Base-by-base conservation (phyloP, 1,140 invertebrate species). In the Galleria mellonella region DNA sequence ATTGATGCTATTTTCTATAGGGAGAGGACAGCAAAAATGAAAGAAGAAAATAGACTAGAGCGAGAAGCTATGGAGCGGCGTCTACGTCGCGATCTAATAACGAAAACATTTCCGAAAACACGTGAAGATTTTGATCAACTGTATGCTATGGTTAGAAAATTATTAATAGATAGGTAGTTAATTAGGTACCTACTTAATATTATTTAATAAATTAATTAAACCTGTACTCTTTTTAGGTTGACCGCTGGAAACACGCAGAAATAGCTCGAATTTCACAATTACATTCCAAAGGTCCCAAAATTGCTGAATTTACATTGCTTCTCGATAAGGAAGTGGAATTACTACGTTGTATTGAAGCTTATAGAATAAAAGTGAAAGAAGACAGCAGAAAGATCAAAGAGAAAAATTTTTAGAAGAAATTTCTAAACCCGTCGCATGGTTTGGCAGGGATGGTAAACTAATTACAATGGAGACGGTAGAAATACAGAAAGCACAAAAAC, bases 401-500 rank as follows among this genome's bases (percentile, higher is more conserved):
- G 33, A 72, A 89, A 77, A 83, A 35, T 90, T 92, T 61, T 74
- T 93, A 9, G 87, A 88, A 44, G 81, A 86, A 52, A 89, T 91
- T 47, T 91, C 90, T 6, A 87, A 88, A 47, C 88, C 92, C 0
- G 73, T 90, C 1, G 76, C 79, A 23, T 93, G 92, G 91, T 87
- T 81, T 37, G 88, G 89, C 27, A 82, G 86, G 15, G 90, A 90
- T 44, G 88, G 87, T 0, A 85, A 88, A 38, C 40, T 85, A 0
- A 83, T 92, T 7, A 79, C 88, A 27, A 90, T 93, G 89, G 87
- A 92, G 30, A 92, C 91, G 4, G 47, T 91, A 30, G 90, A 89
- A 67, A 89, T 88, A 29, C 91, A 92, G 67, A 89, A 88, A 59
- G 91, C 91, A 6, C 85, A 86, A 9, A 88, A 90, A 55, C 86